Conservation (phyloP, 2,113 vertebrate species). For the Semnornis frantzii region DNA sequence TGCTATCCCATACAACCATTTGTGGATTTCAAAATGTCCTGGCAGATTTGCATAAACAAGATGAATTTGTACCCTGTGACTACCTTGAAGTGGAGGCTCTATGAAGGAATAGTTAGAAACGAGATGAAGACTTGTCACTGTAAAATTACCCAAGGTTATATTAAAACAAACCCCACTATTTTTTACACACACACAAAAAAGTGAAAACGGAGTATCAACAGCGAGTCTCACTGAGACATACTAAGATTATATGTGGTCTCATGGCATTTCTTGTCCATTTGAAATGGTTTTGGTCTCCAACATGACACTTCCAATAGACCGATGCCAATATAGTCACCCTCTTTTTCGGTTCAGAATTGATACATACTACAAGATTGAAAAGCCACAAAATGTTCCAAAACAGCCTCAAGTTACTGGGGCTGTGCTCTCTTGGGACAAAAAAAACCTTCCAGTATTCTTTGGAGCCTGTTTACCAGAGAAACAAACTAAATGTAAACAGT, state of each 20-base stretch:
- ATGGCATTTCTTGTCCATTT: slow-evolving; percentile 3
- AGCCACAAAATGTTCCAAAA: slow-evolving; percentile 67
- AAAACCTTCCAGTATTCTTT: background rate
- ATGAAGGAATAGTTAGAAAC: background rate
- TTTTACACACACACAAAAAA: background rate
- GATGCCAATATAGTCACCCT: slow-evolving; percentile 15
- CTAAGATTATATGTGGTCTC: background rate
- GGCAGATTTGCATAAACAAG: background rate
- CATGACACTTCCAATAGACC: background rate
- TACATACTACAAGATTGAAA: slow-evolving; percentile 40
- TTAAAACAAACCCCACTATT: background rate
- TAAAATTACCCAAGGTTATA: background rate
- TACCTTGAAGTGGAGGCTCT: background rate
- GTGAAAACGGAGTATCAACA: background rate
- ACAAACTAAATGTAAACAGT: background rate
- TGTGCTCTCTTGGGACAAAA: slow-evolving; percentile 11
- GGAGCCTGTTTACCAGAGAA: slow-evolving; percentile 36
- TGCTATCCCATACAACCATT: background rate
- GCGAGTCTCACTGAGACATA: background rate
- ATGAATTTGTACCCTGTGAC: background rate
- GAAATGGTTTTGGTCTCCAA: slow-evolving; percentile 23
- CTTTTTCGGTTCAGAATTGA: slow-evolving; percentile 33
- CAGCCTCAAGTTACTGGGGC: slow-evolving; percentile 12
- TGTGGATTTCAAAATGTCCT: background rate
- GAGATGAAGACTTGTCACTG: background rate